A percentile compares a stretch with the other conserved stretches of the same genome.
Conservation (phyloP, 1,140 invertebrate species). For the Drosophila kohkoa region DNA sequence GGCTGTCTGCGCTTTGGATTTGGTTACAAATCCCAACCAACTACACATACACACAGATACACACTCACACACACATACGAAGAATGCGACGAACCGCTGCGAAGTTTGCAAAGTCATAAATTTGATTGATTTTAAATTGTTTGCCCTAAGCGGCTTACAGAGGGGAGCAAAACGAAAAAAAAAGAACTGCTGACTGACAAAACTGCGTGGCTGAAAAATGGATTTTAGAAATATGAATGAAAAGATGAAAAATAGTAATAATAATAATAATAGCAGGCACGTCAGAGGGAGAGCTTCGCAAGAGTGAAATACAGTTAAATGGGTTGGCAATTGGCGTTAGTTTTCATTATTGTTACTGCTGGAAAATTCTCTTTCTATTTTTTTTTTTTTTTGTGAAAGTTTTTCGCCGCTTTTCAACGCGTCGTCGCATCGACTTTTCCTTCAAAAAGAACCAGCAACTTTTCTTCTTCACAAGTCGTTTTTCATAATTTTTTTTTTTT, state of each 20-base stretch:
- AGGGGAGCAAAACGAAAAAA: neutral
- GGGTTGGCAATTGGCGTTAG: conserved; percentile 35
- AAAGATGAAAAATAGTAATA: conserved; percentile 4
- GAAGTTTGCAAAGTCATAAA: conserved; percentile 58
- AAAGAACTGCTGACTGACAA: conserved; percentile 45
- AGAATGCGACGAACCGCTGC: conserved; percentile 22
- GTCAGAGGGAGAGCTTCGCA: conserved; percentile 7
- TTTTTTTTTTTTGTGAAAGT: conserved; percentile 42
- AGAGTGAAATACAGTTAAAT: conserved; percentile 39
- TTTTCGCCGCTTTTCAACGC: conserved; percentile 25
- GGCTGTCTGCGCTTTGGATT: conserved; percentile 38
- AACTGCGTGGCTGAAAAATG: conserved; percentile 26
- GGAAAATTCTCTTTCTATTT: conserved; percentile 45
- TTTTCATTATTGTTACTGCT: conserved; percentile 41
- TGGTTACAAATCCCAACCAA: conserved; percentile 48
- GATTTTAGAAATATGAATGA: conserved; percentile 9
- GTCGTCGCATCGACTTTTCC: conserved; percentile 34
- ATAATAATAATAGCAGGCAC: conserved; percentile 4
- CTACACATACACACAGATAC: conserved; percentile 18
- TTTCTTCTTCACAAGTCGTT: neutral
- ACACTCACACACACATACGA: neutral
- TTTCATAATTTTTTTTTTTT: conserved; percentile 1
- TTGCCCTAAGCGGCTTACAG: conserved; percentile 52
- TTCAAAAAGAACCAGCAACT: conserved; percentile 32
- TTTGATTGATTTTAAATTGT: conserved; percentile 60